Percentiles rank a stretch among this genome's conserved stretches.
Evolutionary conservation across 2,888 invertebrate species (phyloP).

Genomic region (Panopea generosa): DNA sequence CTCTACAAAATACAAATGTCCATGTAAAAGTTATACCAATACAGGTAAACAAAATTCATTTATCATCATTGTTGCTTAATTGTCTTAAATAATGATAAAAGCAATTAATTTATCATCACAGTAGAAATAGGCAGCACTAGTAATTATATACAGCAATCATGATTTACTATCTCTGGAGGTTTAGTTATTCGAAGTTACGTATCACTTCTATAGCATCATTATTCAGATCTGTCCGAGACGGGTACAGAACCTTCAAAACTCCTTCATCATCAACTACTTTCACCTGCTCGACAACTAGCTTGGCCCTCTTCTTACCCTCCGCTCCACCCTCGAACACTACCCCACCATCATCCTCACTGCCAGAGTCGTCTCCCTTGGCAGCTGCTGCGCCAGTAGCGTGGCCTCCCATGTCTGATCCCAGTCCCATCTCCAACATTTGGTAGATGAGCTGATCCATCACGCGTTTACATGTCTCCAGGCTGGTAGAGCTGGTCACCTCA

Average conservation of each 20-base stretch:
- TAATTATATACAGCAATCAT: too few species aligned
- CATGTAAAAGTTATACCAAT: too few species aligned
- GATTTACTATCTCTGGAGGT: too few species aligned
- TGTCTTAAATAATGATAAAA: too few species aligned
- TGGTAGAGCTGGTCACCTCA: constrained; percentile 91
- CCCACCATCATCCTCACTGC: constrained; percentile 44
- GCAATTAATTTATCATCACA: too few species aligned
- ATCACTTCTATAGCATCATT: constrained; percentile 71
- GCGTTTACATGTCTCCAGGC: constrained; percentile 88
- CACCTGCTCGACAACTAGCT: constrained; percentile 88
- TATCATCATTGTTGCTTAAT: too few species aligned
- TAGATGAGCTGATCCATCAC: constrained; percentile 90
- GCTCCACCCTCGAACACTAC: constrained; percentile 64
- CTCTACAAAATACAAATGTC: too few species aligned
- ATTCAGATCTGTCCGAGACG: constrained; percentile 90
- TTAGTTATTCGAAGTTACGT: constrained; percentile 47
- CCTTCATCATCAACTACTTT: constrained; percentile 90
- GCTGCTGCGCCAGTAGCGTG: constrained; percentile 68
- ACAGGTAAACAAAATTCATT: too few species aligned
- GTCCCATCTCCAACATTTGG: constrained; percentile 87
- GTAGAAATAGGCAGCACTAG: too few species aligned
- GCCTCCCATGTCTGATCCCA: constrained; percentile 65
- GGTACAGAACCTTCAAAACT: constrained; percentile 91
- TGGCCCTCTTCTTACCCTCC: constrained; percentile 71
- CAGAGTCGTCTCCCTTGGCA: constrained; percentile 39